Conservation (phyloP, 2,797 vertebrate species). For the Squalus acanthias region DNA sequence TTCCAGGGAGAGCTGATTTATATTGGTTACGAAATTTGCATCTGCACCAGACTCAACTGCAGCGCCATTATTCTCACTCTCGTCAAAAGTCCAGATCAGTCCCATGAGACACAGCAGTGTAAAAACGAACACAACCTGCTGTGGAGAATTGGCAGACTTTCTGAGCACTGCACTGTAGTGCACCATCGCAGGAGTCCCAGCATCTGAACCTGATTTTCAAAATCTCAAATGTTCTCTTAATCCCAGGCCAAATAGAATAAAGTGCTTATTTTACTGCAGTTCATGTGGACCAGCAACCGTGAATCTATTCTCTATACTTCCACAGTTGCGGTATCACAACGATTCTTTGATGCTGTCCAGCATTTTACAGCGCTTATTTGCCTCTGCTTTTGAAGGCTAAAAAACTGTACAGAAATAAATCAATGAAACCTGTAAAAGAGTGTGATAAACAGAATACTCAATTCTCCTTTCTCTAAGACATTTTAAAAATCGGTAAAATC, state of each 20-base stretch:
- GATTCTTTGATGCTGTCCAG: neutral
- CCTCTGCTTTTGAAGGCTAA: neutral
- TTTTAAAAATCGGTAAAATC: neutral
- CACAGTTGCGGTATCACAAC: neutral
- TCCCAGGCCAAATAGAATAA: constrained; percentile 3
- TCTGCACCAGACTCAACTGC: constrained; percentile 4
- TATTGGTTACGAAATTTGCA: neutral
- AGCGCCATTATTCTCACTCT: neutral
- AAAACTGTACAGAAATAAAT: neutral
- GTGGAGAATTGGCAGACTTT: neutral
- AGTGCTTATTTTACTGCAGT: neutral
- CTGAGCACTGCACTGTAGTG: neutral
- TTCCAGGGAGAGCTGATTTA: neutral
- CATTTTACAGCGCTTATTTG: neutral
- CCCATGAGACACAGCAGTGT: constrained; percentile 2
- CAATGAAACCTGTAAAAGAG: neutral
- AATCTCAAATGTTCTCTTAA: neutral
- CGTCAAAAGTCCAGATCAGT: neutral
- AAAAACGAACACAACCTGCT: neutral
- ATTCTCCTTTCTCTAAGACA: neutral
- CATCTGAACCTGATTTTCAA: neutral
- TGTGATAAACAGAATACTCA: neutral
- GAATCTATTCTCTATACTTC: neutral
- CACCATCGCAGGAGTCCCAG: neutral
- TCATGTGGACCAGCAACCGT: neutral